Percentiles rank a stretch among this genome's conserved stretches.
Conservation (phyloP, 2,888 invertebrate species). For the Ctenicera cuprea region DNA sequence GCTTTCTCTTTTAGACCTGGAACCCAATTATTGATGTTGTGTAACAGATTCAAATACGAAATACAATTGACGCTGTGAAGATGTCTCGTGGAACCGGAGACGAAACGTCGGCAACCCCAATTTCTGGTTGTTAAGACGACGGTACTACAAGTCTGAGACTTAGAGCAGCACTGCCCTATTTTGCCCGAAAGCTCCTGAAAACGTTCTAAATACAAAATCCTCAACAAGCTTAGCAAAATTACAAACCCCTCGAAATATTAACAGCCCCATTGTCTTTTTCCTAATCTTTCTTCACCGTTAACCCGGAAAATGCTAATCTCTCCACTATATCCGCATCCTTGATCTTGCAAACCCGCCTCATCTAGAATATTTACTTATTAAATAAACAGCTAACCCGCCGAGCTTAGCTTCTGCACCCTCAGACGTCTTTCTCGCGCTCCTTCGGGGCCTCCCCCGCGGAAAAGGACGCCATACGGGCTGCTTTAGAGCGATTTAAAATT, state of each 20-base stretch:
- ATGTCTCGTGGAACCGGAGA: too few relatives aligned
- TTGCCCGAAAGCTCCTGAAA: neutral
- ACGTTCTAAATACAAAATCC: neutral
- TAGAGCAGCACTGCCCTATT: too few relatives aligned
- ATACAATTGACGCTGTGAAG: too few relatives aligned
- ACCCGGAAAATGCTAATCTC: constrained; percentile 13
- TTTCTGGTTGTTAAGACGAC: too few relatives aligned
- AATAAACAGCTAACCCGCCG: neutral
- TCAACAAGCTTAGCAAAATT: neutral
- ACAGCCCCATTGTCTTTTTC: constrained; percentile 4
- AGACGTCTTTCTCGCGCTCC: neutral
- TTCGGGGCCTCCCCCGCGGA: neutral
- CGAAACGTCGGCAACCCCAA: too few relatives aligned
- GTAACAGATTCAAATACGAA: too few relatives aligned
- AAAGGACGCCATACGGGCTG: neutral
- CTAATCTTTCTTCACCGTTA: neutral
- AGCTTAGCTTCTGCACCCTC: neutral
- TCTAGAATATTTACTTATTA: constrained; percentile 24
- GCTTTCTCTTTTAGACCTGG: too few relatives aligned
- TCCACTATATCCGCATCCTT: constrained; percentile 4
- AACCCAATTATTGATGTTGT: too few relatives aligned
- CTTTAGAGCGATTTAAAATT: neutral
- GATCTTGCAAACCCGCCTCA: constrained; percentile 14
- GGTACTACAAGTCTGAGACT: too few relatives aligned
- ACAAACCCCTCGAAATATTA: neutral